Conservation (phyloP, 2,797 vertebrate genomes). For the Aeoliscus strigatus region DNA sequence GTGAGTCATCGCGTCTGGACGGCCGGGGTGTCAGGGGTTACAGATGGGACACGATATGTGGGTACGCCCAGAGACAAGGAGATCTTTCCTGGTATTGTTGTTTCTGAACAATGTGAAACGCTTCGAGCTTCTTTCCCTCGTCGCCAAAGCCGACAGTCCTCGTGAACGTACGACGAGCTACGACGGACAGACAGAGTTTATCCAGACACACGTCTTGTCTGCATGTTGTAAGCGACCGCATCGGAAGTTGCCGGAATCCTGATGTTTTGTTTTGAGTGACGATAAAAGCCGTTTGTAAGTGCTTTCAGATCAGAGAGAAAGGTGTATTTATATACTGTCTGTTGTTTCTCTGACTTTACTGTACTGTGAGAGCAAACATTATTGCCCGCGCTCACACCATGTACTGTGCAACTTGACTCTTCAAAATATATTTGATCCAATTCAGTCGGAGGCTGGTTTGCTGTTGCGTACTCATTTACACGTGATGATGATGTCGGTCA, state of each 20-base stretch:
- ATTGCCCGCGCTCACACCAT: conserved; percentile 31
- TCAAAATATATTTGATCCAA: conserved; percentile 30
- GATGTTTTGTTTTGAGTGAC: conserved; percentile 17
- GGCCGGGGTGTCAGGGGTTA: conserved; percentile 39
- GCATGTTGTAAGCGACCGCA: too few species aligned
- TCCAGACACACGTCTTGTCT: conserved; percentile 23
- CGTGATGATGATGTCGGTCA: too few species aligned
- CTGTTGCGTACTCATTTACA: neutral
- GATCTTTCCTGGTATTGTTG: conserved; percentile 48
- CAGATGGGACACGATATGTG: conserved; percentile 45
- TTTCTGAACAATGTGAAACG: conserved; percentile 15
- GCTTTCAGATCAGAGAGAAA: conserved; percentile 37
- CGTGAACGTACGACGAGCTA: conserved; percentile 10
- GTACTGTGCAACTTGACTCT: conserved; percentile 38
- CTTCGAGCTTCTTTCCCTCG: conserved; percentile 12
- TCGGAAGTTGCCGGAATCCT: too few species aligned
- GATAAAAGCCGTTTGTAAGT: conserved; percentile 32
- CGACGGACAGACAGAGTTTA: too few species aligned
- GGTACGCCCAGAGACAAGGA: conserved; percentile 15
- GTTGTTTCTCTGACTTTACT: conserved; percentile 42
- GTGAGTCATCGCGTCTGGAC: conserved; percentile 24
- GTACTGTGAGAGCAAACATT: conserved; percentile 29
- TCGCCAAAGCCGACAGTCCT: conserved; percentile 18
- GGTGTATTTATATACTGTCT: conserved; percentile 47
- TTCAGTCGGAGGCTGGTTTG: conserved; percentile 31